Evolutionary conservation across 2,888 invertebrate genomes (phyloP), one percentile per base, ranked within the genome.

Genomic region (Luperina nickerlii): DNA sequence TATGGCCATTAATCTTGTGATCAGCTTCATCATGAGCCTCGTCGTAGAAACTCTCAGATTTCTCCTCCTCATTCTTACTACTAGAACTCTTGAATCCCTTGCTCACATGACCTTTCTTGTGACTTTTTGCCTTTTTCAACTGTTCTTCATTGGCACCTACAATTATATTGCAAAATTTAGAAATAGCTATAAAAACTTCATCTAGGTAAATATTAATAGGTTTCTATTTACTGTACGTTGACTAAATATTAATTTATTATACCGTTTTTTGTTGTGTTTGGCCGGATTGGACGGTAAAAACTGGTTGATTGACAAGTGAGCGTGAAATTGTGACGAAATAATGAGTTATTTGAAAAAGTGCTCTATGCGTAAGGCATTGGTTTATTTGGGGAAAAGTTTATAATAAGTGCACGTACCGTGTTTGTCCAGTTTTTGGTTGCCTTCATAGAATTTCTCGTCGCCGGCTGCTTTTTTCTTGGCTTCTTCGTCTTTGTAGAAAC

Each of bases 61-160:
- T 97, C 79, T 97, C 97, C 87, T 97, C 97, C 89, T 98, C 98
- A 88, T 98, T 98, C 89, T 98, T 98, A 90, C 97, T 97, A 91
- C 97, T 97, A 7, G 97, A 97, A 8, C 97, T 96, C 91, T 98
- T 98, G 93, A 97, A 98, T n/a, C 98, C 98, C 91, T 98, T 98
- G 92, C 97, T 97, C 24, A 97, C 97, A 90, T 97, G 97, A 0
- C 98, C 98, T 86, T 98, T 98, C 89, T 97, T 97, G 92, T 97
- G 97, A 68, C 97, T 97, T 75, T 97, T 97, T 8, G 97, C 97
- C 87, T 97, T 96, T 79, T 97, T 97, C 57, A 97, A 88, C 84
- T 97, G 96, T 75, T 97, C 97, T 76, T 97, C 97, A 77, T 97
- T 97, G 82, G 97, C 97, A 82, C 97, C 97, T 95, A 84, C 66